Evolutionary conservation across 2,888 invertebrate species (phyloP), one percentile per base, ranked within the genome.

Genomic region (Heliconius cydno): DNA sequence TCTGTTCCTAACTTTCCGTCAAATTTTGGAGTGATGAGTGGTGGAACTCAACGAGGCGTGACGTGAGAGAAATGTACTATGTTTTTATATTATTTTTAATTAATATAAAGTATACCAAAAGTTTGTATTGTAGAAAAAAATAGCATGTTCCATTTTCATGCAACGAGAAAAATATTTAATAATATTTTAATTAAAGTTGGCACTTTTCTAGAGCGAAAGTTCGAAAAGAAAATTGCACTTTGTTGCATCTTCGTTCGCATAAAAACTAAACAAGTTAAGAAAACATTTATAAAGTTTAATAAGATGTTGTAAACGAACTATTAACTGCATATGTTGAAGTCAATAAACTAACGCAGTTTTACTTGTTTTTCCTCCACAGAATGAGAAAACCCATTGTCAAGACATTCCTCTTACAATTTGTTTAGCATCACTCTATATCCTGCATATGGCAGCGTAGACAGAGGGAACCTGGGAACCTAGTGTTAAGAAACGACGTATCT

Each of bases 171-270:
- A 82, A 83, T 79, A 80, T 78, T 80, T 83, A 82, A 79, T 82
- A 83, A 82, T 77, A 81, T 83, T 83, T 83, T 83, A 82, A 83
- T 83, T 83, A 82, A 83, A 83, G 80, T 83, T 83, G 68, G 72
- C 83, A 83, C 80, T 82, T 82, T 82, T 79, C 79, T 82, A 79
- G 78, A 78, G 73, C 52, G 77, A 77, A 82, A 83, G 78, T 83
- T 83, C 79, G 76, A 60, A 70, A 79, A 82, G 79, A 77, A 83
- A 82, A 83, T 77, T 83, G 78, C 79, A 77, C 80, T 82, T 83
- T 83, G 81, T 82, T 82, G 79, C 81, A 80, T 78, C 80, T 70
- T 71, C 75, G 60, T 71, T 72, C 57, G 63, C 71, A 70, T 79
- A 77, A 80, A 80, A 80, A 78, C 70, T 75, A 65, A 74, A 57